Base-by-base conservation (phyloP, 2,888 invertebrate species). In the Lordiphosa fenestrarum region DNA sequence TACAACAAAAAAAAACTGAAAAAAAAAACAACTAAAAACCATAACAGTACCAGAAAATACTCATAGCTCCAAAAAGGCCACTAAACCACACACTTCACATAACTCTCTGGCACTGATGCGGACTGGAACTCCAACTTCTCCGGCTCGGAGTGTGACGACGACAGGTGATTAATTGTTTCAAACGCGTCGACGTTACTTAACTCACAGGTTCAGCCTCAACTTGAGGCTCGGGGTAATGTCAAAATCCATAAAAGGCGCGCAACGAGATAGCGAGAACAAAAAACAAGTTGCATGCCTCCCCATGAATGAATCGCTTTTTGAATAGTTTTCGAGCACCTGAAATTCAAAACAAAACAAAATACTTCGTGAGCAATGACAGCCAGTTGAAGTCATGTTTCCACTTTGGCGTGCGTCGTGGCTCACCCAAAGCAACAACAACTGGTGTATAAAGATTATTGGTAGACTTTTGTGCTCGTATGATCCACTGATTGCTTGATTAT, bases 401-500 rank as follows among this genome's bases (percentile, higher is more conserved):
- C 82, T 84, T 76, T 76, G 76, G 76, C 76, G 84, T 76, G 84
- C 76, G 76, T 76, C 82, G 82, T 84, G 76, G 82, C 82, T 76
- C 82, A 77, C 53, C 84, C 59, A 56, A 57, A 58, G 52, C 33
- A 19, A 12, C 33, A 46, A 47, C 30, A 59, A 47, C 19, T 3
- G 4, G 19, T 19, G 19, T 23, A 23, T 23, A 38, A 56, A 57
- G 25, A 48, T 36, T 33, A 59, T 63, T 46, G 39, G 59, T 51
- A 58, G 59, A 49, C 46, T 57, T 76, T 64, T 71, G 60, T 73
- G 80, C 51, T 66, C 52, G 69, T 70, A 70, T 82, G 84, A 77
- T 84, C 83, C 86, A 85, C 84, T 82, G 85, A 84, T 85, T 82
- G 71, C 82, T 81, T 80, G 83, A 83, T 86, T 86, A 87, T 86